Conservation (phyloP, 2,797 vertebrate species). For the Potorous gilbertii region DNA sequence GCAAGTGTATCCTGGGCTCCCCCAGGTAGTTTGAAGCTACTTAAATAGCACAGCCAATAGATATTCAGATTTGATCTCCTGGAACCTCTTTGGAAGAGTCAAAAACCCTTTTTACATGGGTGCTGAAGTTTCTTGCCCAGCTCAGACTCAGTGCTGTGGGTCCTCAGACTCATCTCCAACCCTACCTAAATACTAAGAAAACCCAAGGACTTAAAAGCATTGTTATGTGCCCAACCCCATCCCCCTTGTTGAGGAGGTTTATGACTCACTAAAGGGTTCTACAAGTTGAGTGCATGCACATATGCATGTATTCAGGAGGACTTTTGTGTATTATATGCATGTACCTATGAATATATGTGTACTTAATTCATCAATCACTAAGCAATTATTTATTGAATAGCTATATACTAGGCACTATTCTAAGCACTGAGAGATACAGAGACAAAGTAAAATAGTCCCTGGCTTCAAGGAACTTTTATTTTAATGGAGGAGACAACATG, state of each 20-base stretch:
- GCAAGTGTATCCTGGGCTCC: background rate
- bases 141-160: background rate
- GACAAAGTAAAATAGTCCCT: background rate
- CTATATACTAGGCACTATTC: background rate
- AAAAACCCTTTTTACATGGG: background rate
- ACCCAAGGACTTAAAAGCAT: background rate
- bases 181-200: background rate
- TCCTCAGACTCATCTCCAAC: background rate
- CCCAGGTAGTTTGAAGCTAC: background rate
- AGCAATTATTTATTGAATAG: background rate
- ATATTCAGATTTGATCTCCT: background rate
- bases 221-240: background rate
- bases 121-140: background rate
- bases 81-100: background rate
- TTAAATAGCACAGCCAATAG: background rate
- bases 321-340: too few relatives aligned
- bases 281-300: background rate
- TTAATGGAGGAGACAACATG: background rate
- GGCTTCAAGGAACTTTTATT: background rate
- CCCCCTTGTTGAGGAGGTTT: background rate
- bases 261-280: background rate
- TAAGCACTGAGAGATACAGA: background rate
- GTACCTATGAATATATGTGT: rapidly evolving
- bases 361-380: background rate
- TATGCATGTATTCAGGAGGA: background rate